Evolutionary conservation across 1,140 invertebrate species (phyloP), one percentile per base, ranked within the genome.

Genomic region (Doryteuthis pealeii): DNA sequence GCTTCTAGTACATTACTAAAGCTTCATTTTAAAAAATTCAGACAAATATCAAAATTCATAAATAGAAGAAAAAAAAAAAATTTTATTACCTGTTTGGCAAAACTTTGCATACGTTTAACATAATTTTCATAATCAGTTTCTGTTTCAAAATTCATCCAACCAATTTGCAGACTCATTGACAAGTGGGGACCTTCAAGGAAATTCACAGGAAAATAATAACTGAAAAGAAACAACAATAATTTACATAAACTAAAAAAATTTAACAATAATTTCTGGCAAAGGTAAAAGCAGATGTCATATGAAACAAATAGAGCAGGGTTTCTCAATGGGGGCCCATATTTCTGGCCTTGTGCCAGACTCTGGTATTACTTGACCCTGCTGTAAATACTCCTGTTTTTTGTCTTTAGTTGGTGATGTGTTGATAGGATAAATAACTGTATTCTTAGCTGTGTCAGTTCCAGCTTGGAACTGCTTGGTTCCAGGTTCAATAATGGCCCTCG

Each of bases 131-230:
- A 81, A 65, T 82, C 76, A 22, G 74, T 71, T 65, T 77, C 74
- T 35, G 74, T 78, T 32, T 79, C 68, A 74, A 79, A 79, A 62
- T 76, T 77, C 73, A 79, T 77, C 30, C 71, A 78, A 35, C 73
- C 72, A 26, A 82, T 71, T 12, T 74, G 71, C 22, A 75, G 71
- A 28, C 76, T 69, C 8, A 76, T 67, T 35, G 80, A 75, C 28
- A 75, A 69, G 40, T 82, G 81, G 0, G 79, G 67, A 15, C 79
- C 78, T 65, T 82, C 81, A 62, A 78, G 35, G 66, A 78, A 79
- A 66, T 74, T 82, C 18, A 82, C 58, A 0, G 81, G 79, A 54
- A 79, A 77, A 31, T 73, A 74, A 43, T 78, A 81, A 35, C 79
- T 81, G 71, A 22, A 74, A 68, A 3, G 22, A 8, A 68, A 33